Evolutionary conservation across 1,140 invertebrate species (phyloP), one percentile per base, ranked within the genome.

Genomic region (Drosophila neocordata): DNA sequence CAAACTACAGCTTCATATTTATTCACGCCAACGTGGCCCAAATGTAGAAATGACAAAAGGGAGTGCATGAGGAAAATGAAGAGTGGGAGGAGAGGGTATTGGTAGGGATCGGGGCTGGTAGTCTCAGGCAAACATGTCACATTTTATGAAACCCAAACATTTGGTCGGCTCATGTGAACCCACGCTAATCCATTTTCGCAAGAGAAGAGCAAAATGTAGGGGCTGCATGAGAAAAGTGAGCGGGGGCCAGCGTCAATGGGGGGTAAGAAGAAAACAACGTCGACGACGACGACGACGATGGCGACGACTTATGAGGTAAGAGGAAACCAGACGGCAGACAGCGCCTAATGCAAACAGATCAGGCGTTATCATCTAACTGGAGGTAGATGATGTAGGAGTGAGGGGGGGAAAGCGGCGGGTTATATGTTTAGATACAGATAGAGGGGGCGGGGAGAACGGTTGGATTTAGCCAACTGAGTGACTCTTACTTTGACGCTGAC

Each of bases 121-220:
- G 27, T 31, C 27, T 31, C 4, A 34, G 69, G 27, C 38, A 51
- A 58, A 63, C 80, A 67, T 85, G 81, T 85, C 81, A 77, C 72
- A 70, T 72, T 85, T 85, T 87, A 85, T 87, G 82, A 87, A 87
- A 87, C 70, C 78, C 82, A 85, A 85, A 85, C 82, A 85, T 81
- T 85, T 81, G 77, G 70, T 72, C 82, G 82, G 78, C 76, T 81
- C 82, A 84, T 85, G 82, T 85, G 82, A 85, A 85, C 82, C 82
- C 73, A 85, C 77, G 82, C 82, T 85, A 85, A 85, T 85, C 82
- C 82, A 85, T 85, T 85, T 87, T 85, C 77, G 82, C 82, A 81
- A 85, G 77, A 63, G 51, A 38, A 66, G 53, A 67, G 59, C 57
- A 67, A 67, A 38, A 27, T 35, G 27, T 51, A 57, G 53, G 27